Evolutionary conservation across 2,797 vertebrate species (phyloP).

Genomic region (Acanthurus tractus): DNA sequence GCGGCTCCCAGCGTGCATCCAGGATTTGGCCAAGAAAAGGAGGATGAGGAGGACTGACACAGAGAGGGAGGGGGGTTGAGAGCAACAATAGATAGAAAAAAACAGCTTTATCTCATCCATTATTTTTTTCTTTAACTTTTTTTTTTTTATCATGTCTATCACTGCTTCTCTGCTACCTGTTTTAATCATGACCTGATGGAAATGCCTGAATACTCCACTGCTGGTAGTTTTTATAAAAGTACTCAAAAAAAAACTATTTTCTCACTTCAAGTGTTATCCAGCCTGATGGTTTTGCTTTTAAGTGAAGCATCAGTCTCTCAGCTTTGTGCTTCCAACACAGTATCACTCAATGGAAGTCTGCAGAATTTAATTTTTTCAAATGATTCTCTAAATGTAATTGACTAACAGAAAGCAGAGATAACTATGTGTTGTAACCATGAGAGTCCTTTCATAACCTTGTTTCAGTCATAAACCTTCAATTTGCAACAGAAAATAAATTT

Average conservation of each 20-base stretch:
- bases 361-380: not conserved
- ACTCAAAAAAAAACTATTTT: not conserved
- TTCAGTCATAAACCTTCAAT: not conserved
- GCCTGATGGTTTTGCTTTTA: not conserved
- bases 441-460: not conserved
- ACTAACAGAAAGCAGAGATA: not conserved
- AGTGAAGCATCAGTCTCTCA: not conserved
- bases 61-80: conserved; percentile 4
- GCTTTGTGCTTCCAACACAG: not conserved
- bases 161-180: not conserved
- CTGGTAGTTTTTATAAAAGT: not conserved
- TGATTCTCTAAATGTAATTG: not conserved
- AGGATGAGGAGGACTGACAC: conserved; percentile 48
- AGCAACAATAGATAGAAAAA: conserved; percentile 2
- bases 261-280: not conserved
- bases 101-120: conserved; percentile 6
- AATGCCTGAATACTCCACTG: not conserved
- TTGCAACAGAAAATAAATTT: not conserved
- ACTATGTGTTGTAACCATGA: not conserved
- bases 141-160: not conserved
- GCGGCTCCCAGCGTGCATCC: conserved; percentile 71
- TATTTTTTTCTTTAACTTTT: not conserved
- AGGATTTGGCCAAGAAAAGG: conserved; percentile 59
- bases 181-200: not conserved
- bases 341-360: no score